These are phyloP conservation scores for Calonectris borealis DNA, from an alignment of 2,113 vertebrate genomes.

Conservation along the genomic window DNA sequence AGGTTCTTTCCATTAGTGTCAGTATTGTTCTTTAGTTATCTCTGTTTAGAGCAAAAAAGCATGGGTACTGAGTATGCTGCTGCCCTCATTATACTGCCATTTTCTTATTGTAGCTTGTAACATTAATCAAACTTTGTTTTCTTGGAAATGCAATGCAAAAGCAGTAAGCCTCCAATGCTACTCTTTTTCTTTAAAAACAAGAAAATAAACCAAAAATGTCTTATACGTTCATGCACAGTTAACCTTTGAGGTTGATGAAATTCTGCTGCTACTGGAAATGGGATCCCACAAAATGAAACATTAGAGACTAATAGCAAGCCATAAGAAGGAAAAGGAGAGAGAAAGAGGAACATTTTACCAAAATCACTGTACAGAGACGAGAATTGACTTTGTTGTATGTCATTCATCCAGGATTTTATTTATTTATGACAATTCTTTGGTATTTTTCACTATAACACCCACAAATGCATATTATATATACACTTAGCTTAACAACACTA, in stretches of 20 bases:
- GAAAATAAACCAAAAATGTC: not conserved
- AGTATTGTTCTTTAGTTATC: not conserved
- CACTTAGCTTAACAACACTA: not conserved
- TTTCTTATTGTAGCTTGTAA: not conserved
- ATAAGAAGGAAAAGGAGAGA: not conserved
- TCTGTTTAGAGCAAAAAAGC: not conserved
- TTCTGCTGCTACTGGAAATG: not conserved
- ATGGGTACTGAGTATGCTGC: not conserved
- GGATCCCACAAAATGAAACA: not conserved
- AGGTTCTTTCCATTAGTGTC: not conserved
- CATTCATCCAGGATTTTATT: not conserved
- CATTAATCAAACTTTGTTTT: not conserved
- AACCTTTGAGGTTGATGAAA: not conserved
- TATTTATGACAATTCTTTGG: not conserved
- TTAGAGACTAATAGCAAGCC: not conserved
- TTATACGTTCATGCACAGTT: not conserved
- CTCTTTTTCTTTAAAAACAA: not conserved
- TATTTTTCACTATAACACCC: not conserved
- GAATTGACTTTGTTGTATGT: not conserved
- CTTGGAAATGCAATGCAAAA: not conserved
- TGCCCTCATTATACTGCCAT: not conserved
- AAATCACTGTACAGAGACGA: not conserved
- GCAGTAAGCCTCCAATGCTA: not conserved
- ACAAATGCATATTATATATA: not conserved
- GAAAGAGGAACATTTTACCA: not conserved